Base-by-base conservation (phyloP, 2,113 vertebrate genomes). In the Megaleporinus macrocephalus region DNA sequence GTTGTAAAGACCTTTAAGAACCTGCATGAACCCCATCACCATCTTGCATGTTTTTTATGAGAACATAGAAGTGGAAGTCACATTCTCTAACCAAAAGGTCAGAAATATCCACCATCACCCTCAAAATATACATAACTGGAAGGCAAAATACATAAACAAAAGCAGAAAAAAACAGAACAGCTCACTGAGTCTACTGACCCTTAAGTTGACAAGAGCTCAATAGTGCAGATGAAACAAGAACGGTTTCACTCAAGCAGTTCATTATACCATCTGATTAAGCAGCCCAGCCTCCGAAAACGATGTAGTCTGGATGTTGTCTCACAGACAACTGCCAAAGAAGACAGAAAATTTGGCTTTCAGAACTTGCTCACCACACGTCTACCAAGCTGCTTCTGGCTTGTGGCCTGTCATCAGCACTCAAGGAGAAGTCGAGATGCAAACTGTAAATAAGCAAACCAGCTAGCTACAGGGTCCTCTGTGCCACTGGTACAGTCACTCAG, bases 371-470 rank as follows among this genome's bases (percentile, higher is more conserved):
- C 69, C 80, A 74, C 65, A 62, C 65, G 62, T 70, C 73, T 73
- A 78, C 77, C 66, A 73, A 70, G 57, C 10, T 49, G 76, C 85
- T 79, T 74, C 79, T 80, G 51, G 80, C 63, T 71, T 86, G 84
- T 79, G 88, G 87, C 79, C 83, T 89, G 87, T 91, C 89, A 90
- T 88, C 88, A 72, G 78, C 10, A 81, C 83, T 30, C 85, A 86
- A 74, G 73, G 84, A 83, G 80, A 81, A 27, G 55, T 77, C 74
- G 84, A 83, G 76, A 85, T 81, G 81, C 83, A 87, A 89, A 92
- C 86, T 85, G 66, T 75, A 83, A 90, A 88, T 80, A 89, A 68
- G 68, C 57, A 82, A 79, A 70, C 76, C 22, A 77, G 68, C 20
- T 29, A n/a, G 12, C 22, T 24, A 44, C 63, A 33, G 13, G 7